Evolutionary conservation across 2,797 vertebrate genomes (phyloP).

Genomic region (Rhincodon typus): DNA sequence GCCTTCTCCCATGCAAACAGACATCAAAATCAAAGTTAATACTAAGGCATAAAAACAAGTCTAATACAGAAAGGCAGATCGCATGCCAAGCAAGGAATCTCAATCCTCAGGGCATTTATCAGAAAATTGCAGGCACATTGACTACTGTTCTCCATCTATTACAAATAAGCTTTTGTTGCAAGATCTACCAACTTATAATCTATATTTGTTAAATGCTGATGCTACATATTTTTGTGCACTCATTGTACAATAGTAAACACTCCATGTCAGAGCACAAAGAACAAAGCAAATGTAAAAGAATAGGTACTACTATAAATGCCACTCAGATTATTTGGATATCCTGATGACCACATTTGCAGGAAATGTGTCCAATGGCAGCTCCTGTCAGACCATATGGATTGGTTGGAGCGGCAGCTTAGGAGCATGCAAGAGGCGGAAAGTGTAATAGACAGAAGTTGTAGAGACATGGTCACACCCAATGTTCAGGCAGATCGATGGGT

Average conservation of each 20-base stretch:
- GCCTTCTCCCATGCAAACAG: neutral
- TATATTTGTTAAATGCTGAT: neutral
- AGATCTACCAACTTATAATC: neutral
- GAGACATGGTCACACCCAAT: too few relatives aligned
- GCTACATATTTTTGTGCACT: neutral
- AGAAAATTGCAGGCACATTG: neutral
- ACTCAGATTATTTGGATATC: too few relatives aligned
- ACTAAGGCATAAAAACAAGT: neutral
- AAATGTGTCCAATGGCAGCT: too few relatives aligned
- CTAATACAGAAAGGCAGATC: neutral
- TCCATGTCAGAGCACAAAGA: too few relatives aligned
- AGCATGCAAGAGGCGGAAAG: too few relatives aligned
- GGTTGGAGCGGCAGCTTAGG: too few relatives aligned
- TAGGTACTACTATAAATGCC: too few relatives aligned
- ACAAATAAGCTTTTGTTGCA: neutral
- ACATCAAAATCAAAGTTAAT: neutral
- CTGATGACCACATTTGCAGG: too few relatives aligned
- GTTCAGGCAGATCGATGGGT: too few relatives aligned
- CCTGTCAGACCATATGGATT: too few relatives aligned
- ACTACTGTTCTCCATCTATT: neutral
- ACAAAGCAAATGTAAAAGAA: too few relatives aligned
- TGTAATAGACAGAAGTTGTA: too few relatives aligned
- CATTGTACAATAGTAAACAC: neutral
- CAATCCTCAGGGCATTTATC: neutral
- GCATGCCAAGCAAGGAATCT: neutral